These are phyloP conservation scores for Ceyx cyanopectus DNA, from an alignment of 2,113 vertebrate genomes.

Conservation along the genomic window DNA sequence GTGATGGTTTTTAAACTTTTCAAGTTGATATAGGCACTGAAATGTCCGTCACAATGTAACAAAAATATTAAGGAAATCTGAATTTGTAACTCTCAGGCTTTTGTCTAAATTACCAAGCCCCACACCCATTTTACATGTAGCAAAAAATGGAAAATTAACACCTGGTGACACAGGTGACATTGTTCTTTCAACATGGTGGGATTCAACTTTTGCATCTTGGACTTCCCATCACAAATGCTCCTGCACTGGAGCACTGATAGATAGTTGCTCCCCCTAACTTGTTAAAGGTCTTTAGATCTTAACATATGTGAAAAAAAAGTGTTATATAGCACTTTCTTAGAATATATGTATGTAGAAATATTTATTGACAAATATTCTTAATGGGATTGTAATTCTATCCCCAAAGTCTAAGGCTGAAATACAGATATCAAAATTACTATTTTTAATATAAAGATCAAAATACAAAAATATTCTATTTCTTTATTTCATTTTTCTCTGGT, in stretches of 20 bases:
- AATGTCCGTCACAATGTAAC: neutral
- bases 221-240: neutral
- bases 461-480: neutral
- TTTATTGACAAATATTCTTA: neutral
- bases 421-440: no score
- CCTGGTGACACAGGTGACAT: fast-evolving
- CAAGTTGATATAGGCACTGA: neutral
- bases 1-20: neutral
- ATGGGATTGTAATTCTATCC: neutral
- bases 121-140: neutral
- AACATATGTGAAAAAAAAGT: neutral
- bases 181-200: neutral
- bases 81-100: neutral
- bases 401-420: neutral
- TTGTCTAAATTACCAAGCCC: neutral
- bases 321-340: neutral
- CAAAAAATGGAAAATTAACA: neutral
- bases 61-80: neutral
- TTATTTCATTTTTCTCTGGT: neutral
- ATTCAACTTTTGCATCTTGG: neutral
- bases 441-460: neutral
- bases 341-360: neutral
- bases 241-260: neutral
- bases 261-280: neutral
- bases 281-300: neutral